phyloP scores from a whole-genome alignment of 2,888 invertebrate species.

The Alviniconcha strummeri region DNA sequence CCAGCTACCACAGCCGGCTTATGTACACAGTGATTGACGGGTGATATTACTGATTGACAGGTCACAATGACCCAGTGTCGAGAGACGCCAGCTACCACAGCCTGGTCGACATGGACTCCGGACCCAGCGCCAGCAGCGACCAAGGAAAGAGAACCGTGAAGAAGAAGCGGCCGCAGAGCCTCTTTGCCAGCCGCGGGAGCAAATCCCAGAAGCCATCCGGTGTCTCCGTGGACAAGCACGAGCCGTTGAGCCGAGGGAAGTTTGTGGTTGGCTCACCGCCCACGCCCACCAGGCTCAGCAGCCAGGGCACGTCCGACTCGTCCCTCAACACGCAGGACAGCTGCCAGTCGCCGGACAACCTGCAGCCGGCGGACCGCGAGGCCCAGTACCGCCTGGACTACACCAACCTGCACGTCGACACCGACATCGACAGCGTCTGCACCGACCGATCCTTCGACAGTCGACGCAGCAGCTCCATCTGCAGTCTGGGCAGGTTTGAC shows the following conservation, averaged over 20 bases:
- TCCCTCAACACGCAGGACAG: background rate
- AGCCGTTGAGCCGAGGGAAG: background rate
- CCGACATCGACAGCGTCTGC: conserved; percentile 49
- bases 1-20: no score
- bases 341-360: conserved; percentile 35
- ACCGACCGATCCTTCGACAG: conserved; percentile 17
- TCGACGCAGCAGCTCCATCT: conserved; percentile 30
- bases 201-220: background rate
- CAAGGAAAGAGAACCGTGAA: background rate
- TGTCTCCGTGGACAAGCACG: conserved; percentile 18
- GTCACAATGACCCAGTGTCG: no score
- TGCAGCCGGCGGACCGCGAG: conserved; percentile 43
- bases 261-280: background rate
- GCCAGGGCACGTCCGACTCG: conserved; percentile 16
- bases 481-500: background rate
- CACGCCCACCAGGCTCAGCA: background rate
- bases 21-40: no score
- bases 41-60: no score
- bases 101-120: background rate
- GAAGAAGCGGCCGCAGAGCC: conserved; percentile 32
- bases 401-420: conserved; percentile 59
- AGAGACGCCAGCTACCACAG: background rate
- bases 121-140: background rate
- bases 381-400: conserved; percentile 61
- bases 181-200: background rate